Evolutionary conservation across 2,113 vertebrate species (phyloP), one percentile per base, ranked within the genome.

Genomic region (Daboia siamensis): DNA sequence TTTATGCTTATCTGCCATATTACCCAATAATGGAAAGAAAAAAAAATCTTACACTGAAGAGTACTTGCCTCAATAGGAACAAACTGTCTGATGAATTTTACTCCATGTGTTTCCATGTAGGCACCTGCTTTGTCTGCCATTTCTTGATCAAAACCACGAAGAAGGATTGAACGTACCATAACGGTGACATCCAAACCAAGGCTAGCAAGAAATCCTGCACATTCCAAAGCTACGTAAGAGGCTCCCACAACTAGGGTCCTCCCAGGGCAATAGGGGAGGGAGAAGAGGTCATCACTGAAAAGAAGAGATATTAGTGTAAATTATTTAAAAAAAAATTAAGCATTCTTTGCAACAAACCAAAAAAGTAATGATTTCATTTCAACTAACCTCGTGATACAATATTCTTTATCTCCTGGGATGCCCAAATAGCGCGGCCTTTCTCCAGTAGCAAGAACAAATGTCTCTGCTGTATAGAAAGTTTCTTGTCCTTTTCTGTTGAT

Each of bases 141-240:
- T 93, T 99, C 98, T 96, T 98, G 99, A 96, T 99, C 99, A 88
- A 99, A 99, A 29, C 99, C 99, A 44, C 99, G 97, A 26, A 99
- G 98, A 0, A 99, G 98, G 93, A 99, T 98, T 48, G 99, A 99
- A 17, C 99, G 98, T 4, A 99, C 99, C 99, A 99, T 99, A 15
- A 99, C 69, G 0, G 99, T 99, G 91, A 99, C 99, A 5, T 99
- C 98, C 2, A 99, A 97, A 7, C 99, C 99, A 24, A 99, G 92
- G 9, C 99, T 98, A 0, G 98, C 98, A 86, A 99, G 98, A 95
- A 99, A 99, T 12, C 99, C 99, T 0, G 98, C 99, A n/a, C 99
- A 99, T 94, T 99, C 99, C 96, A 99, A 97, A 23, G 99, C 98
- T 85, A 99, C 99, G 0, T 99, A 99, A 0, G 99, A 99, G 0